A percentile compares a stretch with the other conserved stretches of the same genome.
These are phyloP conservation scores for Melanotaenia maccullochi DNA, from an alignment of 2,797 vertebrate species.

Conservation along the genomic window DNA sequence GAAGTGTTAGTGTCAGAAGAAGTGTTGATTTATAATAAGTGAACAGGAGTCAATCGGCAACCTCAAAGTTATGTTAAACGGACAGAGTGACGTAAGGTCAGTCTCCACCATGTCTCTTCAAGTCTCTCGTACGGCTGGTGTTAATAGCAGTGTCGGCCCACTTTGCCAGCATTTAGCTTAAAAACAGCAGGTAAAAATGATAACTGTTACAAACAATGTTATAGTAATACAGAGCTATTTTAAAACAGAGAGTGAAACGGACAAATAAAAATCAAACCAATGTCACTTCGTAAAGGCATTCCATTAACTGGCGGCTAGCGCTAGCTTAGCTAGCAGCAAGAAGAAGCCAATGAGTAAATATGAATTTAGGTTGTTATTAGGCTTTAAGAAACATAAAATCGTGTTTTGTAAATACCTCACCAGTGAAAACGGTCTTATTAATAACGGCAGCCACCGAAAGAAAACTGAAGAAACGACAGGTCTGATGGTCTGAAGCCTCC, in stretches of 20 bases:
- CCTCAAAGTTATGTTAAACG: background rate
- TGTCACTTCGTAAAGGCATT: background rate
- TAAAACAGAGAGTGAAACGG: background rate
- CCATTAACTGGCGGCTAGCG: conserved; percentile 32
- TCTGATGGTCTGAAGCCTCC: background rate
- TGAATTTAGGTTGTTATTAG: too few relatives aligned
- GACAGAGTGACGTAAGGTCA: background rate
- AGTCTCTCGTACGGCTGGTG: background rate
- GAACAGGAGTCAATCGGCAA: background rate
- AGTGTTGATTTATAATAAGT: background rate
- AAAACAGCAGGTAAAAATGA: background rate
- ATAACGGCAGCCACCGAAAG: conserved; percentile 10
- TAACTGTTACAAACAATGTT: background rate
- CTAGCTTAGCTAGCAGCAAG: background rate
- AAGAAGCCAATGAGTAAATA: background rate
- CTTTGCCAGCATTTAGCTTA: background rate
- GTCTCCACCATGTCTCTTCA: background rate
- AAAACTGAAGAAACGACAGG: background rate
- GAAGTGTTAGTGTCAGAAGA: background rate
- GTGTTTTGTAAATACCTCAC: conserved; percentile 31
- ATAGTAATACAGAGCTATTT: background rate
- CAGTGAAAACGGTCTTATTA: conserved; percentile 6
- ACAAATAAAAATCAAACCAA: background rate
- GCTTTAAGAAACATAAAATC: background rate
- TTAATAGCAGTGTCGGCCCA: background rate